These are phyloP conservation scores for Otolemur crassicaudatus DNA, from an alignment of 2,797 vertebrate species.

Conservation along the genomic window DNA sequence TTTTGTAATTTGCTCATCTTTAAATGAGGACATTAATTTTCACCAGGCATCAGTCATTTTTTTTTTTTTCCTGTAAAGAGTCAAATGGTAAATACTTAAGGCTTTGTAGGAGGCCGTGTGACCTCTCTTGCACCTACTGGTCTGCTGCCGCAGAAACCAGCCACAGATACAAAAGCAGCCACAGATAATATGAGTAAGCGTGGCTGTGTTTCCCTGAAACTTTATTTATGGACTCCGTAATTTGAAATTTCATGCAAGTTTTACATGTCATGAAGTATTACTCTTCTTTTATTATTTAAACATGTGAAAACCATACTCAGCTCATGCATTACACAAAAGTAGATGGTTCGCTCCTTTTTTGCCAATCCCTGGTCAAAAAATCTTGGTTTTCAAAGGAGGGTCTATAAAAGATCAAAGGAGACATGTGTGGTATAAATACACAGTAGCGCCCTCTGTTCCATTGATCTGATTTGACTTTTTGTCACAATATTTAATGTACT, in stretches of 20 bases:
- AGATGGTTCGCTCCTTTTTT: fast-evolving
- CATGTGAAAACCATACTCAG: neutral
- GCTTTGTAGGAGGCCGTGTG: too few relatives aligned
- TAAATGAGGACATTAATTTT: neutral
- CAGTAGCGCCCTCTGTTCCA: neutral
- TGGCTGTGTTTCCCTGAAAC: neutral
- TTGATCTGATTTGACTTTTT: constrained; percentile 28
- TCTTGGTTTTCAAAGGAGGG: neutral
- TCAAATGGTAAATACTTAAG: neutral
- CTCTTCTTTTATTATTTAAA: neutral
- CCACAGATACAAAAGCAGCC: neutral
- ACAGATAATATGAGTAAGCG: neutral
- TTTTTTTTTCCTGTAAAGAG: neutral
- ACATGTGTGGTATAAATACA: neutral
- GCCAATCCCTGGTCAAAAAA: neutral
- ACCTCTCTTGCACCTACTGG: neutral
- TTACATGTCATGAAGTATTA: neutral
- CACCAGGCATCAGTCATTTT: neutral
- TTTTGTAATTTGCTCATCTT: neutral
- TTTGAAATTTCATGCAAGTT: constrained; percentile 23
- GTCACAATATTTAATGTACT: constrained; percentile 30
- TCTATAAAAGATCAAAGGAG: neutral
- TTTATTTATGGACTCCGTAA: neutral
- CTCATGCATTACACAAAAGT: neutral
- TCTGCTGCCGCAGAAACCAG: neutral